These are phyloP conservation scores for Mugil cephalus DNA, from an alignment of 2,113 vertebrate genomes.

Conservation along the genomic window DNA sequence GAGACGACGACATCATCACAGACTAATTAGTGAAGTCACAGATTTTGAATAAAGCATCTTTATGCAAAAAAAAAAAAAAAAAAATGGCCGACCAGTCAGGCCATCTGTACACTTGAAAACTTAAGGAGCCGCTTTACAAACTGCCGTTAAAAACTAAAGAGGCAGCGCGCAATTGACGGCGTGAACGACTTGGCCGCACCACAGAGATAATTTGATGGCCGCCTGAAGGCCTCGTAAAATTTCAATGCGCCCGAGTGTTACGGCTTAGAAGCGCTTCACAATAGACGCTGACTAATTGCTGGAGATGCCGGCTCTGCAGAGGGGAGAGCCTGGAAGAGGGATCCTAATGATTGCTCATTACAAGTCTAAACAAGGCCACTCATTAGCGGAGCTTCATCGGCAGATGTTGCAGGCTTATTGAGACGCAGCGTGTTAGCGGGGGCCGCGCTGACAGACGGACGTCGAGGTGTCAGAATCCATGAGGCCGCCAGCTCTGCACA, in stretches of 20 bases:
- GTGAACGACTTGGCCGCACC: conserved; percentile 27
- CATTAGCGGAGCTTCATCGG: conserved; percentile 77
- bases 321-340: conserved; percentile 53
- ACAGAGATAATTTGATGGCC: conserved; percentile 54
- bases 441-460: conserved; percentile 60
- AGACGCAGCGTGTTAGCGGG: conserved; percentile 66
- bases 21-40: neutral
- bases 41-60: neutral
- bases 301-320: conserved; percentile 50
- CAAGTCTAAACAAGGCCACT: conserved; percentile 77
- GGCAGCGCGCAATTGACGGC: conserved; percentile 25
- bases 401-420: conserved; percentile 79
- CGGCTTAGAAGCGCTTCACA: conserved; percentile 67
- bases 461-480: conserved; percentile 58
- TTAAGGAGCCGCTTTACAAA: conserved; percentile 31
- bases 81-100: neutral
- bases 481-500: conserved; percentile 53
- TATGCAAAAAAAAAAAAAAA: conserved; percentile 10
- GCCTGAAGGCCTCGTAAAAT: conserved; percentile 68
- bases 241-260: conserved; percentile 56
- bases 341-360: conserved; percentile 79
- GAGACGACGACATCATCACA: neutral
- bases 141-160: conserved; percentile 26
- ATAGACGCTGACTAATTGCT: conserved; percentile 68
- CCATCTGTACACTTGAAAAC: conserved; percentile 22